Evolutionary conservation across 2,888 invertebrate species (phyloP).

Genomic region (Dicyrtomina minuta): DNA sequence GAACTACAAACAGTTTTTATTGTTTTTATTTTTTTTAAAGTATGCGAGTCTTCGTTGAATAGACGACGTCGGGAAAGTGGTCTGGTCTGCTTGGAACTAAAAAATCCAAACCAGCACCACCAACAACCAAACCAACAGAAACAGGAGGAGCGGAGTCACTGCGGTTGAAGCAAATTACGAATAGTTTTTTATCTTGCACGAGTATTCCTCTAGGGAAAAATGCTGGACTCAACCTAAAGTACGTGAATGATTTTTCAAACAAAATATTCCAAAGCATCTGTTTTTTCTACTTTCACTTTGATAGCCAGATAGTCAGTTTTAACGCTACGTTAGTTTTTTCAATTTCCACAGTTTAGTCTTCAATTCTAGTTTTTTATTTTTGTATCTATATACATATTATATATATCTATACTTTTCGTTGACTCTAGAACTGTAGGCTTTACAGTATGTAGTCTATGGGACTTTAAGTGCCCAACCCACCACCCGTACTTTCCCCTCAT

Average conservation of each 20-base stretch:
- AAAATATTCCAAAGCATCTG: not conserved
- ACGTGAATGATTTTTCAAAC: conserved; percentile 14
- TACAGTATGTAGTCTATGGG: no score
- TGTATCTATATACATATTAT: not conserved
- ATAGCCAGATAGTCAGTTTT: conserved; percentile 29
- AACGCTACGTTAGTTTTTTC: conserved; percentile 38
- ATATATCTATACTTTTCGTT: no score
- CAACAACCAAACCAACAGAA: no score
- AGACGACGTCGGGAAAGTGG: no score
- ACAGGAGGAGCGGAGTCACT: not conserved
- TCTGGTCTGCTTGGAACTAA: no score
- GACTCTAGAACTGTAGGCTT: no score
- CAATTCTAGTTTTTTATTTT: not conserved
- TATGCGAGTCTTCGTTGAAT: not conserved
- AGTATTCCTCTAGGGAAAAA: not conserved
- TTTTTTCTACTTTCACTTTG: not conserved
- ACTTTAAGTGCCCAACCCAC: no score
- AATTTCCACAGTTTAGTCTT: conserved; percentile 28
- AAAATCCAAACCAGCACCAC: no score
- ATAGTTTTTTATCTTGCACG: not conserved
- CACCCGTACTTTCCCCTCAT: no score
- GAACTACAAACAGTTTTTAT: no score
- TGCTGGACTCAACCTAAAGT: not conserved
- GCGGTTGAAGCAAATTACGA: conserved; percentile 5
- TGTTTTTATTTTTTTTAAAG: not conserved